Percentiles rank a stretch among this genome's conserved stretches.
Conservation (phyloP, 2,113 vertebrate genomes). For the Burhinus oedicnemus region DNA sequence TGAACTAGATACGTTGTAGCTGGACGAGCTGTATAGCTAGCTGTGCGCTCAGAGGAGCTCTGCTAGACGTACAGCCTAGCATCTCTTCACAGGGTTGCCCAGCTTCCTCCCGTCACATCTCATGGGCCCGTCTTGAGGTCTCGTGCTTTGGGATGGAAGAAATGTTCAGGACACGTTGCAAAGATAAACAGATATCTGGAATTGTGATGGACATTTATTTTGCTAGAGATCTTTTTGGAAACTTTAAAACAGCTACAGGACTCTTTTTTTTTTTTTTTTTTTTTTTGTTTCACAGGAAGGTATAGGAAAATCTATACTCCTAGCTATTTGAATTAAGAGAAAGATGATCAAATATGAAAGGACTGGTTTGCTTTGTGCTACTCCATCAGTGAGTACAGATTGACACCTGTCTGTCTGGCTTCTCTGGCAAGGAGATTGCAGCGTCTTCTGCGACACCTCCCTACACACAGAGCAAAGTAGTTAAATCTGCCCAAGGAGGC, state of each 20-base stretch:
- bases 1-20: rapidly evolving
- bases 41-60: neutral
- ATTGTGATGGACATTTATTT: neutral
- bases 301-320: neutral
- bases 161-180: neutral
- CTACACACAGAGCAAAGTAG: neutral
- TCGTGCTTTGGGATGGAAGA: neutral
- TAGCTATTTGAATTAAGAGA: neutral
- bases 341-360: neutral
- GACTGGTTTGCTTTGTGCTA: neutral
- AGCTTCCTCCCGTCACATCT: neutral
- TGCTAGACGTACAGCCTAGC: neutral
- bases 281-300: neutral
- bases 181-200: neutral
- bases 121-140: neutral
- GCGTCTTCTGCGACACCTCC: neutral
- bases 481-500: neutral
- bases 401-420: neutral
- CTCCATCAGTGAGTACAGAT: neutral
- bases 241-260: neutral
- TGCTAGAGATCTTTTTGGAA: neutral
- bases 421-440: neutral
- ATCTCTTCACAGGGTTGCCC: neutral
- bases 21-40: neutral
- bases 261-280: neutral